Base-by-base conservation (phyloP, 1,140 invertebrate species). In the Cherax quadricarinatus region DNA sequence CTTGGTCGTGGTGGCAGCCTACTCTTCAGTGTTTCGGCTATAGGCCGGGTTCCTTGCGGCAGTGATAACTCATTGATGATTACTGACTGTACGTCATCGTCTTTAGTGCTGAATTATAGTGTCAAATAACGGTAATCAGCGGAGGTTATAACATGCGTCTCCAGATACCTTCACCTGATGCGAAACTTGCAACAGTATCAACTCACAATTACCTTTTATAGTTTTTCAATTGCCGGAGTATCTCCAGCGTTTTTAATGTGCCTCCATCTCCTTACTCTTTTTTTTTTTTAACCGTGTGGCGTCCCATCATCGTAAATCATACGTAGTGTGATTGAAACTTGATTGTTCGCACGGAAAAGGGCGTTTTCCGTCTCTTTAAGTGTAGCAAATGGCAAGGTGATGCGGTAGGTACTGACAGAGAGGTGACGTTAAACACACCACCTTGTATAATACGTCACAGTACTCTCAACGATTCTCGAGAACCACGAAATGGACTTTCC, bases 51-150 rank as follows among this genome's bases (percentile, higher is more conserved):
- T 41, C 30, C 30, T 41, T 0, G 30, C 30, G 30, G 30, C 53
- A 57, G 53, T 24, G 51, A 62, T 84, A 84, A 84, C 57, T 84
- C 62, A 66, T 18, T 66, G 14, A 66, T 66, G 62, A 66, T 66
- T 3, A 5, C 21, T 66, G 62, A 5, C 21, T 18, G 21, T 66
- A 66, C 14, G 62, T 66, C 62, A 18, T 66, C 62, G 18, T 66
- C 62, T 6, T 5, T 1, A 66, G 14, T 66, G 0, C 18, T 66
- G 62, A 66, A 66, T 66, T 66, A 66, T 66, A 66, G 62, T 16
- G 21, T 16, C 62, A 66, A 66, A 66, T 18, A 12, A 66, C 18
- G 14, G 62, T 66, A 1, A 66, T 66, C 18, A 66, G 16, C 18
- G 1, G 5, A 18, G 14, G 62, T 66, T 18, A 6, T 57, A 12